phyloP scores from a whole-genome alignment of 92 coral and sea anemone genomes.

The Epizoanthus scotinus region DNA sequence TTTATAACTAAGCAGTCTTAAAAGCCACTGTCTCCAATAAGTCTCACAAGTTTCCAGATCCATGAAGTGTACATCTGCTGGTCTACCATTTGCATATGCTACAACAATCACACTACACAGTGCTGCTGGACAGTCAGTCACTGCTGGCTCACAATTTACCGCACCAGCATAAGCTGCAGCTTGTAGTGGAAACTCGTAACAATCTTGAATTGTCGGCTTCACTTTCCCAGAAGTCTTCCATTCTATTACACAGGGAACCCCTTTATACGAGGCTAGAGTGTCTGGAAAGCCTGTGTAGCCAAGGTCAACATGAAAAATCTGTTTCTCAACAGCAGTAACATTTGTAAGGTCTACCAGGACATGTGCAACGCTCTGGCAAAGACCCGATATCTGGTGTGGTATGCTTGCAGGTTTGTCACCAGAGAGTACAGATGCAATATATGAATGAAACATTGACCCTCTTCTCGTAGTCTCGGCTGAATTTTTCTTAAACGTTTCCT shows the following conservation, averaged over 20 bases:
- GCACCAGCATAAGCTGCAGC: constrained; percentile 99
- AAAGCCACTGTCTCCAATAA: constrained; percentile 89
- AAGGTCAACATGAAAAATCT: constrained; percentile 66
- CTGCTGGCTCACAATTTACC: constrained; percentile 67
- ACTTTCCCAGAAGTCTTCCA: constrained; percentile 92
- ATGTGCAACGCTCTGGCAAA: constrained; percentile 50
- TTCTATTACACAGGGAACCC: constrained; percentile 86
- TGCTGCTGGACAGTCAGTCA: constrained; percentile 61
- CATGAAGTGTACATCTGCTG: constrained; percentile 92
- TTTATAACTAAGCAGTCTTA: constrained; percentile 68
- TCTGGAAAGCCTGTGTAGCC: constrained; percentile 88
- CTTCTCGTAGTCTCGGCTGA: constrained; percentile 58
- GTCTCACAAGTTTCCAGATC: constrained; percentile 71
- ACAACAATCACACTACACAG: constrained; percentile 67
- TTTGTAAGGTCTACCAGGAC: constrained; percentile 58
- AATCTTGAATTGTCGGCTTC: constrained; percentile 65
- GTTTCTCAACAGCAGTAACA: constrained; percentile 77
- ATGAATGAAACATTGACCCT: constrained; percentile 79
- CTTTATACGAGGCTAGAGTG: constrained; percentile 78
- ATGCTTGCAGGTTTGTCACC: constrained; percentile 32
- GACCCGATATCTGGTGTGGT: constrained; percentile 21
- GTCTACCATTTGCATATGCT: constrained; percentile 87
- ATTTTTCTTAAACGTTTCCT: constrained; percentile 71
- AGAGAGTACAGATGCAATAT: constrained; percentile 59
- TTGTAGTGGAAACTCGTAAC: constrained; percentile 90